Base-by-base conservation (phyloP, 1,140 invertebrate species). In the Steinernema feltiae region DNA sequence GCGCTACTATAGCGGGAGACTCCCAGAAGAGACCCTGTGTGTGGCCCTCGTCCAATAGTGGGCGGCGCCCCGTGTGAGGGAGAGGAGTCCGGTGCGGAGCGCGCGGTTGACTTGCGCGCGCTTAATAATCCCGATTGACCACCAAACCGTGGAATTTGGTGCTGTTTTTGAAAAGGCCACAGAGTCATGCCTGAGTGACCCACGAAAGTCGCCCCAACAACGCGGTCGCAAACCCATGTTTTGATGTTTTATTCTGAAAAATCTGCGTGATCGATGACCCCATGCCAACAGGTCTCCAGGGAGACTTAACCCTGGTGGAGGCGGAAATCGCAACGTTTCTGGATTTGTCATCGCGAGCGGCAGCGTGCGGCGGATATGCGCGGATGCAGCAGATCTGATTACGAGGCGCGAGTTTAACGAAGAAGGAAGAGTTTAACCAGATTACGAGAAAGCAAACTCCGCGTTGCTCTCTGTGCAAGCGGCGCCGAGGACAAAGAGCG, bases 11-110 rank as follows among this genome's bases (percentile, higher is more conserved):
- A 7, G 7, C 53, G 24, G 53, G 2, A 63, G 53, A 63, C 53
- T 63, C 53, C 53, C 53, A 63, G 53, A 63, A 63, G 53, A 63
- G 7, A 17, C 53, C 53, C 12, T 27, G 53, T 63, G 53, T 63
- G 53, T 63, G 53, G 53, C 53, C 53, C 24, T 63, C 24, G n/a
- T n/a, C n/a, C n/a, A n/a, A n/a, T n/a, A n/a, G n/a, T n/a, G n/a
- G n/a, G n/a, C 41, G 41, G 41, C 41, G 7, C 41, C 41, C n/a
- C 41, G n/a, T 46, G 7, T 12, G 7, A 7, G 7, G 7, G 7
- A n/a, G 41, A 7, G 41, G n/a, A 12, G 41, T 46, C 41, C 41
- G n/a, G n/a, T 46, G n/a, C 41, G 41, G 41, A 46, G 41, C 7
- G 41, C 7, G 41, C 41, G 41, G 7, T 7, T 7, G 35, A 41